Base-by-base conservation (phyloP, 2,888 invertebrate genomes). In the Hypsopygia costalis region DNA sequence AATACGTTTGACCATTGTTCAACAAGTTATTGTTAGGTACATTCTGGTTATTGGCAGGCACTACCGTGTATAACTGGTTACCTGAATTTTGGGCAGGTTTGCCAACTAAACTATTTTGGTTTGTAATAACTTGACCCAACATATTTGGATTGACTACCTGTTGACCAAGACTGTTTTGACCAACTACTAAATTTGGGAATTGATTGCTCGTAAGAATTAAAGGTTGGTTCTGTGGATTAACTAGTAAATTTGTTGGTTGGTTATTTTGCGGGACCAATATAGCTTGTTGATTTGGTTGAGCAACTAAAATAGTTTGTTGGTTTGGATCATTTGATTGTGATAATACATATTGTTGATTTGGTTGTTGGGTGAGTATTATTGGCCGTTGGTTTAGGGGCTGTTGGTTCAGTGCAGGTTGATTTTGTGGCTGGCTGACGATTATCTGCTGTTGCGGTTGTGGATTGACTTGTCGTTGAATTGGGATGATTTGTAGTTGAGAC, bases 31-130 rank as follows among this genome's bases (percentile, higher is more conserved):
- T 16, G 25, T 40, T 44, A 11, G 28, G 33, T 7, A 41, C 6
- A 37, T 40, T 45, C 28, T 41, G 41, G 25, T 40, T 43, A 47
- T 55, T 63, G 16, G 63, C 7, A 9, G 75, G 75, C 30, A 69
- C 53, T 9, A 71, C 39, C 0, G 65, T 56, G 41, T 62, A 68
- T 1, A 69, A 39, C 36, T 43, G 48, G 33, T 50, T 55, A 1
- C 25, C 25, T n/a, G 6, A n/a, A 37, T 22, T 37, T 30, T 37
- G 30, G 11, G 22, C 8, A 21, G 36, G 30, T 30, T 37, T 36
- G 9, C 16, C 9, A 4, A 33, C 12, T 28, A 28, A 16, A 11
- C 12, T 11, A 35, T 12, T 9, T 16, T 16, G 16, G 16, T 16
- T 25, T 3, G n/a, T 6, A 25, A 25, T n/a, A 25, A 25, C 25